These are phyloP conservation scores for Scopus umbretta DNA, from an alignment of 2,113 vertebrate genomes.

Conservation along the genomic window DNA sequence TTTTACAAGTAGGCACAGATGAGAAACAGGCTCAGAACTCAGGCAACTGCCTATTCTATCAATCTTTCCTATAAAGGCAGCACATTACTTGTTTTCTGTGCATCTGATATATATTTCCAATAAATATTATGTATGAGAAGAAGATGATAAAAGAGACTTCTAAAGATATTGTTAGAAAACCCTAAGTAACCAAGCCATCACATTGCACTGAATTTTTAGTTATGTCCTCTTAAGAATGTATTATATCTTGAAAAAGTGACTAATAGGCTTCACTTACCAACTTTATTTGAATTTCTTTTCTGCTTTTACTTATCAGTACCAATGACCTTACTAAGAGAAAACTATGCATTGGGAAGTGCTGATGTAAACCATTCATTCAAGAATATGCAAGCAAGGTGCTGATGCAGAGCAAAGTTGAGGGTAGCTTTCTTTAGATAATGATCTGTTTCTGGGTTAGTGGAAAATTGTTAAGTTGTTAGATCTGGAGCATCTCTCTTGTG, in stretches of 20 bases:
- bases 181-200: neutral
- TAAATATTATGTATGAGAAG: neutral
- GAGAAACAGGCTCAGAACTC: neutral
- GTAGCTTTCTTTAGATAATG: neutral
- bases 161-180: neutral
- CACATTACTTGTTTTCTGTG: neutral
- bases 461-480: neutral
- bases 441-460: slow-evolving; percentile 2
- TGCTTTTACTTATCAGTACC: neutral
- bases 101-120: neutral
- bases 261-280: neutral
- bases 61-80: neutral
- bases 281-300: neutral
- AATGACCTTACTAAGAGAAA: neutral
- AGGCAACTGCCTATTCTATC: neutral
- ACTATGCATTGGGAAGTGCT: neutral
- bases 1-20: neutral
- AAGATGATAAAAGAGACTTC: neutral
- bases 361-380: neutral
- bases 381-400: neutral
- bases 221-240: neutral
- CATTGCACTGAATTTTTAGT: neutral
- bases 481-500: neutral
- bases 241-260: neutral
- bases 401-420: neutral